Percentiles rank a stretch among this genome's conserved stretches.
phyloP scores from a whole-genome alignment of 2,113 vertebrate species.

The Mustela lutreola region DNA sequence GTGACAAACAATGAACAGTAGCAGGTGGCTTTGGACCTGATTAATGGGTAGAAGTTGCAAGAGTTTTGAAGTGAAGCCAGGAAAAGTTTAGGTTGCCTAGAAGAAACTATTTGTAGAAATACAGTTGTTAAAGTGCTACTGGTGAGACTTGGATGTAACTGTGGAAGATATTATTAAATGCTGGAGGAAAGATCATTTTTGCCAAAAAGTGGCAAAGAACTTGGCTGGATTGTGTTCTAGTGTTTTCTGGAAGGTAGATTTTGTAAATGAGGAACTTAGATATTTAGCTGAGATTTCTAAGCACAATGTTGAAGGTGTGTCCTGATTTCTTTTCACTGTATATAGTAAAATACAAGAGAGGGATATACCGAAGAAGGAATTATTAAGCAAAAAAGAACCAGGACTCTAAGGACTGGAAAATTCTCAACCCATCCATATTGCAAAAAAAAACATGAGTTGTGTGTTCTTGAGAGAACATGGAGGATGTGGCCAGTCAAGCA shows the following conservation, averaged over 20 bases:
- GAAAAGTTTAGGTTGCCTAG: neutral
- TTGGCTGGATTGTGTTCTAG: neutral
- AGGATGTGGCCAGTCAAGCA: neutral
- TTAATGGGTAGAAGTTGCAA: neutral
- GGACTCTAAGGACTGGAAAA: neutral
- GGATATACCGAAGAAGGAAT: too few species aligned
- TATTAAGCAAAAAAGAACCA: neutral
- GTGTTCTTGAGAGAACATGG: neutral
- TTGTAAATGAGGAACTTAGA: neutral
- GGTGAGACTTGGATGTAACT: neutral
- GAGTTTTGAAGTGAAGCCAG: neutral
- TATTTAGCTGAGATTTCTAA: neutral
- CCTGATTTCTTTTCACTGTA: neutral
- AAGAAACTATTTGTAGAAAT: neutral
- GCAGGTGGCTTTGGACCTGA: neutral
- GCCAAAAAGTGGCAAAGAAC: neutral
- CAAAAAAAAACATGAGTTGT: neutral
- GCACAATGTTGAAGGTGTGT: neutral
- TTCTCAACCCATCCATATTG: neutral
- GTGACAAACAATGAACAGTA: too few species aligned
- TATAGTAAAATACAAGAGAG: neutral
- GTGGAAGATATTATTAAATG: rapidly evolving
- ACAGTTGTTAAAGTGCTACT: neutral
- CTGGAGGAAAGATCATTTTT: neutral
- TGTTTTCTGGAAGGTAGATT: neutral